phyloP scores from a whole-genome alignment of 2,888 invertebrate species.

The Fragum whitleyi region DNA sequence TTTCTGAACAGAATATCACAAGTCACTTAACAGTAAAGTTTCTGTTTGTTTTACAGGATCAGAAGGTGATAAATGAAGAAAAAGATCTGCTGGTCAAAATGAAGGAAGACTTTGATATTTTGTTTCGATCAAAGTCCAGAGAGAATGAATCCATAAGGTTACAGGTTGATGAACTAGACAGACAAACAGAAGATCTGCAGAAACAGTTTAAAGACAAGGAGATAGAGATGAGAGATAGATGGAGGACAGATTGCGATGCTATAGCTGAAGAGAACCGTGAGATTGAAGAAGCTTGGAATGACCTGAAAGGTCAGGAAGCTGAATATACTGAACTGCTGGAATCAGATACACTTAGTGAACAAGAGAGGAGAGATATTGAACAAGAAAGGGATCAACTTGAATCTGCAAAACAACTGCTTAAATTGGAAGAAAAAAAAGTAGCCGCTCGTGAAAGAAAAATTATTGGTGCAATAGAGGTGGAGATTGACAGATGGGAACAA shows the following conservation, averaged over 20 bases:
- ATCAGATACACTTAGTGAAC: slow-evolving; percentile 49
- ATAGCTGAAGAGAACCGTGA: slow-evolving; percentile 68
- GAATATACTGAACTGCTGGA: slow-evolving; percentile 53
- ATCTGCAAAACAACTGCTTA: slow-evolving; percentile 69
- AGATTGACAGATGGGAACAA: slow-evolving; percentile 86
- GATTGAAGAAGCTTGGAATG: slow-evolving; percentile 71
- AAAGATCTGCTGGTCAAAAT: slow-evolving; percentile 58
- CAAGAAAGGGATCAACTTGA: slow-evolving; percentile 71
- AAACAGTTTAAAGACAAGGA: slow-evolving; percentile 67
- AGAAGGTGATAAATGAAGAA: slow-evolving; percentile 65
- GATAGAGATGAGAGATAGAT: slow-evolving; percentile 67
- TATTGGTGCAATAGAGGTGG: slow-evolving; percentile 74
- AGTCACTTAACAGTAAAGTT: too few relatives aligned
- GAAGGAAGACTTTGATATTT: slow-evolving; percentile 61
- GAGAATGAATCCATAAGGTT: slow-evolving; percentile 61
- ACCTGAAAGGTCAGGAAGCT: slow-evolving; percentile 65
- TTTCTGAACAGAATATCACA: too few relatives aligned
- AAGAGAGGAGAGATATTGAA: slow-evolving; percentile 67
- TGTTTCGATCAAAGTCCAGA: slow-evolving; percentile 54
- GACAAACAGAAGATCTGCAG: slow-evolving; percentile 50
- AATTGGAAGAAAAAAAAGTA: slow-evolving; percentile 74
- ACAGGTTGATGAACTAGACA: slow-evolving; percentile 53
- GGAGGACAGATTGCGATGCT: slow-evolving; percentile 70
- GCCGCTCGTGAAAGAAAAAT: slow-evolving; percentile 72
- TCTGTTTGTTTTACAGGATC: slow-evolving; percentile 47